Evolutionary conservation across 2,113 vertebrate species (phyloP).

Genomic region (Oenanthe oenanthe): DNA sequence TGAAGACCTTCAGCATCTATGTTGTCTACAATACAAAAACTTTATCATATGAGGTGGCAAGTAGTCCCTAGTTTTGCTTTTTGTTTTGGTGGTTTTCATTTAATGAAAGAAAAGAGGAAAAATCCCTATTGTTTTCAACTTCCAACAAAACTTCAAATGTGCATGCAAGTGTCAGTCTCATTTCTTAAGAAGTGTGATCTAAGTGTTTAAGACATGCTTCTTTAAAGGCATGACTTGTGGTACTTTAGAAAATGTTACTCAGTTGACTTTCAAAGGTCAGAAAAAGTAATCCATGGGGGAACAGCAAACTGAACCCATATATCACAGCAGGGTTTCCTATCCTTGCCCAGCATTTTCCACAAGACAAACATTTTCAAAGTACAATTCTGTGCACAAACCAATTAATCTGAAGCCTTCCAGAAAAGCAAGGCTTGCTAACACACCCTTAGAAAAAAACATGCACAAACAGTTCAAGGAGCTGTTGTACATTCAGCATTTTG

Average conservation of each 20-base stretch:
- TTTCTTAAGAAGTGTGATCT: not conserved
- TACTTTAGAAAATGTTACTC: conserved; percentile 30
- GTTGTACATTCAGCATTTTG: not conserved
- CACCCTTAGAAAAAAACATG: not conserved
- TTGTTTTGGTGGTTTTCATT: not conserved
- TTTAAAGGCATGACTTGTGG: conserved; percentile 43
- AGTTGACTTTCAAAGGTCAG: conserved; percentile 39
- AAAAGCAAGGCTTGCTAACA: not conserved
- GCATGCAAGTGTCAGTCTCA: not conserved
- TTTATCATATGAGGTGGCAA: not conserved
- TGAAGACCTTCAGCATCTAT: not conserved
- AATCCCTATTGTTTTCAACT: not conserved
- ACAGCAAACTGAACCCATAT: conserved; percentile 3
- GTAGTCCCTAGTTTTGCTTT: not conserved
- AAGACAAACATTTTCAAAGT: not conserved
- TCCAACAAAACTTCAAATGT: not conserved
- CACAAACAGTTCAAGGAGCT: not conserved
- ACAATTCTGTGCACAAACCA: conserved; percentile 2
- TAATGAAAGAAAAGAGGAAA: not conserved
- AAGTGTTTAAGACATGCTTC: not conserved
- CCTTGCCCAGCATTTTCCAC: conserved; percentile 1
- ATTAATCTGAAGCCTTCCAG: conserved; percentile 6
- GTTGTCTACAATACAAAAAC: not conserved
- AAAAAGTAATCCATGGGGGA: conserved; percentile 15
- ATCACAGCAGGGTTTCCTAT: conserved; percentile 35